Base-by-base conservation (phyloP, 2,888 invertebrate genomes). In the Yponomeuta evonymella region DNA sequence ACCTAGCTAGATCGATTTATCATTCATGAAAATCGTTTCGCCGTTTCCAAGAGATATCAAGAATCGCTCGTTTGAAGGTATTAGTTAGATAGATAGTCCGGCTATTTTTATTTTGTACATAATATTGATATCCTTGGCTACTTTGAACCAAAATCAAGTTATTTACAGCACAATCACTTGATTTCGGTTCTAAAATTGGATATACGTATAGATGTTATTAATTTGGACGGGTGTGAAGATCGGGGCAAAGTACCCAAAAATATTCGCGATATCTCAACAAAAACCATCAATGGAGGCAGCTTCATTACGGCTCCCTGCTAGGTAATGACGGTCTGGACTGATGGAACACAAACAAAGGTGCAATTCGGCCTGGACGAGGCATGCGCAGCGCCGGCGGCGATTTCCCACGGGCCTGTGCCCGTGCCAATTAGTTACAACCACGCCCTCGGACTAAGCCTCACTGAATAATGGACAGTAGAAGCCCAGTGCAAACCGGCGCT, bases 311-410 rank as follows among this genome's bases (percentile, higher is more conserved):
- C 65, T 12, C 29, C 11, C 33, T 2, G 33, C 65, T 12, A 23
- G 65, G 33, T 65, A 65, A 65, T 65, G 12, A 65, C 30, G 30
- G 29, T 67, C 8, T 8, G 23, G n/a, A 12, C 58, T 30, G 30
- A n/a, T 69, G 11, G 58, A 67, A 67, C 30, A 48, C 68, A 51
- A 69, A 69, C 69, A 69, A 30, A 51, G 33, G 29, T 8, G 51
- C 69, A 62, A 23, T 69, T 11, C 67, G 43, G 29, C 12, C 43
- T 48, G 29, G 11, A 69, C 62, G 65, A 64, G 48, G 70, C 65
- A 70, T 69, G 69, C 70, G 48, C n/a, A 62, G 33, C 15, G 71
- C 71, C 69, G 64, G 48, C 12, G 71, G 71, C 71, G 30, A 64
- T 62, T 69, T 71, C 71, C 64, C 71, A 71, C 71, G 69, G 63